These are phyloP conservation scores for Sitobion miscanthi DNA, from an alignment of 1,140 invertebrate species.

Conservation along the genomic window DNA sequence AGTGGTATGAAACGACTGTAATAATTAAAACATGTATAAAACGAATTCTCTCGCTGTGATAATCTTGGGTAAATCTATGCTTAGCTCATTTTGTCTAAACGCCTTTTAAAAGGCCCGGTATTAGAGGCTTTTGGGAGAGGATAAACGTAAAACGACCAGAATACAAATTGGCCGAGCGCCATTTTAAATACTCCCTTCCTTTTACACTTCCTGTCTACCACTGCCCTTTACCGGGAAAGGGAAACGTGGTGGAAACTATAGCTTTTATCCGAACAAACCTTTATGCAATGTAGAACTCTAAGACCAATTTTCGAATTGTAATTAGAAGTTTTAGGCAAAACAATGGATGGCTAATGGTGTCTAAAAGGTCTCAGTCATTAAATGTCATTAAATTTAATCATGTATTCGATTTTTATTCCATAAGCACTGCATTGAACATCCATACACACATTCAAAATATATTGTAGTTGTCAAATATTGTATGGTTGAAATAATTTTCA, in stretches of 20 bases:
- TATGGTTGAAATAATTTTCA: background rate
- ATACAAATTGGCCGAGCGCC: slow-evolving; percentile 53
- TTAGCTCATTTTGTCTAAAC: slow-evolving; percentile 31
- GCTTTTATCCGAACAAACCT: slow-evolving; percentile 43
- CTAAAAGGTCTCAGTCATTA: slow-evolving; percentile 16
- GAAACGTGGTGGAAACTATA: slow-evolving; percentile 21
- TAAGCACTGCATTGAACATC: background rate
- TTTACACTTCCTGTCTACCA: slow-evolving; percentile 32
- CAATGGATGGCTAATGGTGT: slow-evolving; percentile 39
- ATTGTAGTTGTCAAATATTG: background rate
- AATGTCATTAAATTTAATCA: background rate
- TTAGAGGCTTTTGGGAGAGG: slow-evolving; percentile 43
- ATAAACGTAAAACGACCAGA: slow-evolving; percentile 32
- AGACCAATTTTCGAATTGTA: slow-evolving; percentile 43
- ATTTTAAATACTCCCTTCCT: slow-evolving; percentile 53
- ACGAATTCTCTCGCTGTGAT: slow-evolving; percentile 10
- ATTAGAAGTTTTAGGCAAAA: slow-evolving; percentile 48
- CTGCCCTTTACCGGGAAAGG: background rate
- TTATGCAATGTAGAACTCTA: slow-evolving; percentile 27
- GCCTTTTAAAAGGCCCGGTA: slow-evolving; percentile 32
- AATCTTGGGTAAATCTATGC: slow-evolving; percentile 33
- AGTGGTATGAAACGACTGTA: slow-evolving; percentile 2
- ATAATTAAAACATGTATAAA: slow-evolving; percentile 19
- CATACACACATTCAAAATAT: background rate
- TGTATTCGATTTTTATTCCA: background rate